phyloP scores from a whole-genome alignment of 2,888 invertebrate species.

The Dusona sp. region DNA sequence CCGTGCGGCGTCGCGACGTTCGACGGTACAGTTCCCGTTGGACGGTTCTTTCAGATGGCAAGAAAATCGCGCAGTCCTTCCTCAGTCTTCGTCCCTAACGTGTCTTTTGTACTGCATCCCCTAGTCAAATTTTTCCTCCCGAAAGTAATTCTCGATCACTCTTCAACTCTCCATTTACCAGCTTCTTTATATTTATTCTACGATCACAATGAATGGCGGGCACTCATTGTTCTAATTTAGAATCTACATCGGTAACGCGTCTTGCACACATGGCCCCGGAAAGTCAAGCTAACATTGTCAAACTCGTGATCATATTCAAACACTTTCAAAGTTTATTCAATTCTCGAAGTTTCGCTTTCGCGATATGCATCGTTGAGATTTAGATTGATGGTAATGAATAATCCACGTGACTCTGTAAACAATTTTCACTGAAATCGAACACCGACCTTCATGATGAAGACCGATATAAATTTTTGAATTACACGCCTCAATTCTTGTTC shows the following conservation, averaged over 20 bases:
- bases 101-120: constrained; percentile 62
- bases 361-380: neutral
- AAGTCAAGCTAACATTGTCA: neutral
- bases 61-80: constrained; percentile 77
- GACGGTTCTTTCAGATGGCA: constrained; percentile 83
- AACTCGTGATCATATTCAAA: neutral
- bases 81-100: constrained; percentile 79
- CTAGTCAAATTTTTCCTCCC: constrained; percentile 27
- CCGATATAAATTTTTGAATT: neutral
- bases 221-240: neutral
- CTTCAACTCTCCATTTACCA: neutral
- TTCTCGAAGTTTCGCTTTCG: neutral
- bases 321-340: neutral
- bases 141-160: constrained; percentile 12
- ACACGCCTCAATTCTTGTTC: too few relatives aligned
- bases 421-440: neutral
- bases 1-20: constrained; percentile 82
- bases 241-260: neutral
- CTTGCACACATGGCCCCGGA: neutral
- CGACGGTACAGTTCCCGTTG: constrained; percentile 83
- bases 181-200: neutral
- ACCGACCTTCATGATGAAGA: neutral
- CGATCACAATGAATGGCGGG: neutral
- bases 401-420: neutral
- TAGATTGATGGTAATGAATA: neutral